These are phyloP conservation scores for Drosophila sordidapex DNA, from an alignment of 2,888 invertebrate species.

Conservation along the genomic window DNA sequence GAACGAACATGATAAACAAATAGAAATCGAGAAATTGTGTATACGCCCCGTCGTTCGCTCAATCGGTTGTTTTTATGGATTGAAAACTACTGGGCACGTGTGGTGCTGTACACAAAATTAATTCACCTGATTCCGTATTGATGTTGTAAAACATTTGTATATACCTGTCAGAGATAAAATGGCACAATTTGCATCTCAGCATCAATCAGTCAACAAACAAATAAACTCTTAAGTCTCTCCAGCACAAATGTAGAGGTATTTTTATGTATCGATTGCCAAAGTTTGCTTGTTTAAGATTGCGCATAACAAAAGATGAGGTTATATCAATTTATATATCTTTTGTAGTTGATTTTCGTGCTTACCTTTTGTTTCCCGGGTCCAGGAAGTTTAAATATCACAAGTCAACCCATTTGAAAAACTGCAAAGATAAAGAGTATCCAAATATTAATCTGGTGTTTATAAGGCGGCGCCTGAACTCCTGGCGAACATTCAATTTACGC, in stretches of 20 bases:
- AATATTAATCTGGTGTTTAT: conserved; percentile 1
- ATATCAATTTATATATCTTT: neutral
- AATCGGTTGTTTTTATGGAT: conserved; percentile 27
- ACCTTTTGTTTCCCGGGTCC: conserved; percentile 85
- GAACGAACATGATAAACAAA: conserved; percentile 48
- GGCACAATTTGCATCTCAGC: conserved; percentile 28
- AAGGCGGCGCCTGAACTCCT: conserved; percentile 25
- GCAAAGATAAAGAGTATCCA: conserved; percentile 54
- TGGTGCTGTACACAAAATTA: conserved; percentile 41
- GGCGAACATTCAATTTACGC: neutral
- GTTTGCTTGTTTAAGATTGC: conserved; percentile 1
- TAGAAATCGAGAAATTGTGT: conserved; percentile 29
- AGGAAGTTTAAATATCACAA: conserved; percentile 83
- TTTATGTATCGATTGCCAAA: neutral
- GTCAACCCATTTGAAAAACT: conserved; percentile 85
- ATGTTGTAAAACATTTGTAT: conserved; percentile 27
- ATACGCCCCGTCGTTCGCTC: conserved; percentile 37
- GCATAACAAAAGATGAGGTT: neutral
- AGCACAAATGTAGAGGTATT: neutral
- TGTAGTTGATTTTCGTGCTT: conserved; percentile 34
- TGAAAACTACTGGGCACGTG: conserved; percentile 43
- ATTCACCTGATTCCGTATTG: conserved; percentile 36
- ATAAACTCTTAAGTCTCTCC: conserved; percentile 35
- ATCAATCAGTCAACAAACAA: conserved; percentile 56
- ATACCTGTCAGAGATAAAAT: conserved; percentile 35